Base-by-base conservation (phyloP, 2,888 invertebrate species). In the Netelia inedita region DNA sequence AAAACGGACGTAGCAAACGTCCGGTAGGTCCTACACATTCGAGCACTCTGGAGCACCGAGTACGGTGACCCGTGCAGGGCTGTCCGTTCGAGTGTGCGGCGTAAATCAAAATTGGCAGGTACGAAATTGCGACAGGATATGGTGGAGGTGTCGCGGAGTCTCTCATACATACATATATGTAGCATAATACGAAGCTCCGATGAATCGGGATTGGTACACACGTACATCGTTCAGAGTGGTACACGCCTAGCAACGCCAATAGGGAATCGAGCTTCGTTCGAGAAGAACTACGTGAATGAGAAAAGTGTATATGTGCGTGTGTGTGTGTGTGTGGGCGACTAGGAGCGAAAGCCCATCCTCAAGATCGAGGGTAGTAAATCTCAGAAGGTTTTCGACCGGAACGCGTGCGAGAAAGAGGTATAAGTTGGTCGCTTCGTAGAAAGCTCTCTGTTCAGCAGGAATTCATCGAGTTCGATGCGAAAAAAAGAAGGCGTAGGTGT, bases 71-170 rank as follows among this genome's bases (percentile, higher is more conserved):
- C 28, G 71, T 28, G 69, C 59, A 50, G 57, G 61, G 66, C 57
- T 68, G 83, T 63, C 68, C 61, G 65, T 59, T 85, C 78, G n/a
- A 69, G 65, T 69, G 53, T 78, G 65, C 21, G 72, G 84, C 86
- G 85, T 88, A 89, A 90, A 91, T 90, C 89, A 89, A 87, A 89
- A 89, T 88, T 89, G 90, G 86, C 88, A 83, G 87, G 55, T 87
- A 65, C 72, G 86, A 86, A 89, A 90, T 90, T 89, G 88, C 88
- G 85, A 87, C 85, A 81, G 80, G 63, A 76, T 69, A 57, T 53
- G 65, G 41, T n/a, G 19, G 53, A 69, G 68, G 59, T 59, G 23
- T 28, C 41, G 68, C 57, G 55, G 50, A 57, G 19, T 57, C 57
- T 57, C 57, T 78, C 41, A 11, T n/a, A 11, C 53, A 19, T 28